phyloP scores from a whole-genome alignment of 2,888 invertebrate species.

The Acronicta alni region DNA sequence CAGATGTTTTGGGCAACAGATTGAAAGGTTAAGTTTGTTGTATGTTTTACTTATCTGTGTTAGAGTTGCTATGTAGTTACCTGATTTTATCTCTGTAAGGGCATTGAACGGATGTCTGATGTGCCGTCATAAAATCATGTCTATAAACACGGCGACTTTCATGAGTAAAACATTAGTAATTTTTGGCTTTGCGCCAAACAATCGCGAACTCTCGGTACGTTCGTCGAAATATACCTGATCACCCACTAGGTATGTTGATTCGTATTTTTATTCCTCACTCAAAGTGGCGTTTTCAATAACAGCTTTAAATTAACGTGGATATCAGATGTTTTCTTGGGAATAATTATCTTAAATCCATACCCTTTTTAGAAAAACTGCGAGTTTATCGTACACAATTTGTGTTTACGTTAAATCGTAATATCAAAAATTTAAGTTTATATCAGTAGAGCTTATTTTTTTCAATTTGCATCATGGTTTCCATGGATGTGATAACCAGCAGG shows the following conservation, averaged over 20 bases:
- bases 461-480: too few species aligned
- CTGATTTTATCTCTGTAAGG: constrained; percentile 43
- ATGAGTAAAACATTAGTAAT: constrained; percentile 76
- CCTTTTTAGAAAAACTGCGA: too few species aligned
- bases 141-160: constrained; percentile 65
- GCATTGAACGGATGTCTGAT: constrained; percentile 59
- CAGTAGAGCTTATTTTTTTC: too few species aligned
- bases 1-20: constrained; percentile 8
- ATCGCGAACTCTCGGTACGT: constrained; percentile 69
- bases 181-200: constrained; percentile 78
- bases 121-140: constrained; percentile 47
- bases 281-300: constrained; percentile 55
- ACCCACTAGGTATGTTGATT: constrained; percentile 37
- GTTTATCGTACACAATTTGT: too few species aligned
- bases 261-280: constrained; percentile 80
- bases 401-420: too few species aligned
- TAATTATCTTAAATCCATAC: too few species aligned
- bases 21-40: constrained; percentile 2
- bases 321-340: too few species aligned
- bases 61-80: constrained; percentile 4
- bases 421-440: too few species aligned
- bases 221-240: constrained; percentile 37
- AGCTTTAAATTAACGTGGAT: too few species aligned
- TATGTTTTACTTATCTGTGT: constrained; percentile 10
- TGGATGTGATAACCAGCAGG: too few species aligned